Evolutionary conservation across 1,140 invertebrate genomes (phyloP).

Genomic region (Cydia strobilella): DNA sequence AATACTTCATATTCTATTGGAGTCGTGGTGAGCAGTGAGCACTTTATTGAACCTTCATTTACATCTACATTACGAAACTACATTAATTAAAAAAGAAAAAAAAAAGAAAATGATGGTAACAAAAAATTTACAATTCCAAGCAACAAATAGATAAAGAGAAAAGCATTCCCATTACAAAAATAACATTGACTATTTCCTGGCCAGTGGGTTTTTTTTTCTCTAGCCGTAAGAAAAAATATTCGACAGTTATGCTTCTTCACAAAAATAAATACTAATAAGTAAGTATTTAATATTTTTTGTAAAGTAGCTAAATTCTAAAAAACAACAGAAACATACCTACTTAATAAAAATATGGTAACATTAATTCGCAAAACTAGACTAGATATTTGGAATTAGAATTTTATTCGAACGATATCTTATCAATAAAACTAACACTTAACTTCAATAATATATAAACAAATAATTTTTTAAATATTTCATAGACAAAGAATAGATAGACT

Average conservation of each 20-base stretch:
- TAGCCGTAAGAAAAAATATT: too few relatives aligned
- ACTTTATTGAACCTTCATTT: neutral
- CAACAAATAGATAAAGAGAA: neutral
- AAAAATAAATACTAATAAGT: too few relatives aligned
- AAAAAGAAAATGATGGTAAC: neutral
- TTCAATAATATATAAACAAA: neutral
- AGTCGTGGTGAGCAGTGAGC: conserved; percentile 13
- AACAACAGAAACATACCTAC: neutral
- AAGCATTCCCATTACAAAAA: neutral
- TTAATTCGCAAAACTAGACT: neutral
- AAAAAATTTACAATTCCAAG: neutral
- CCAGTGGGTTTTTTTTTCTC: neutral
- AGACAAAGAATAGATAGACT: neutral
- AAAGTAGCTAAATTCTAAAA: neutral
- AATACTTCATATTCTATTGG: conserved; percentile 10
- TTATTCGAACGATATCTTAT: conserved; percentile 1
- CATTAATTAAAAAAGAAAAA: neutral
- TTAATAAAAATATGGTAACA: conserved; percentile 9
- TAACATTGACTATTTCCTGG: neutral
- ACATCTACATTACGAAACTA: neutral
- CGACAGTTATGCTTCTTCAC: too few relatives aligned
- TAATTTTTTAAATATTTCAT: neutral
- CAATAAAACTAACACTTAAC: conserved; percentile 6
- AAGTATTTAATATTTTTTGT: neutral
- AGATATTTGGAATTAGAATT: conserved; percentile 10